phyloP scores from a whole-genome alignment of 2,797 vertebrate genomes.

The Threskiornis aethiopicus region DNA sequence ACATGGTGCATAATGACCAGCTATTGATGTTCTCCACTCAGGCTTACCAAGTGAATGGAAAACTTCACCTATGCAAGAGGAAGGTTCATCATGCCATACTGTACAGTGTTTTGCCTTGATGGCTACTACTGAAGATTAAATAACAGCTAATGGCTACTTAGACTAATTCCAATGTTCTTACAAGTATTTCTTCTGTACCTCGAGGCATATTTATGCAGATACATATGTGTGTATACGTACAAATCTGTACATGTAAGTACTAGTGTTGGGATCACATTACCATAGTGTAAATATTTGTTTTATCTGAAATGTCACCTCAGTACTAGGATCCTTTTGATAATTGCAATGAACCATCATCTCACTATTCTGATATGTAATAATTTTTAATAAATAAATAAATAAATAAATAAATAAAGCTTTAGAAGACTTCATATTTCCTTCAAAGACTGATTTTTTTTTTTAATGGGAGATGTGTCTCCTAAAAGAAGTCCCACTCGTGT shows the following conservation, averaged over 20 bases:
- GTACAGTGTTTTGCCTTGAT: slow-evolving; percentile 27
- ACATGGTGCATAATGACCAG: slow-evolving; percentile 69
- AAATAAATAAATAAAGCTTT: slow-evolving; percentile 17
- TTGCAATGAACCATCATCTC: neutral
- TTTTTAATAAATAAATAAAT: slow-evolving; percentile 46
- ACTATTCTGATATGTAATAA: neutral
- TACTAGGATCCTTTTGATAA: slow-evolving; percentile 12
- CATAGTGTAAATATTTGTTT: neutral
- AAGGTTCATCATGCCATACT: slow-evolving; percentile 10
- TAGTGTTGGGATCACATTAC: neutral
- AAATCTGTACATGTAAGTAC: neutral
- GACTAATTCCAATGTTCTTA: slow-evolving; percentile 30
- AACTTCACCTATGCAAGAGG: slow-evolving; percentile 33
- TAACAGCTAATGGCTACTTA: slow-evolving; percentile 35
- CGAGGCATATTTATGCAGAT: neutral
- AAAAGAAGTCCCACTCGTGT: neutral
- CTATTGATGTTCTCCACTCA: slow-evolving; percentile 62
- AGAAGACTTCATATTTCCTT: slow-evolving; percentile 13
- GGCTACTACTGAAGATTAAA: slow-evolving; percentile 41
- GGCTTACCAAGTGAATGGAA: slow-evolving; percentile 56
- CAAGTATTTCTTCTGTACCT: slow-evolving; percentile 7
- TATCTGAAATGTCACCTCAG: neutral
- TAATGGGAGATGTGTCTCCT: neutral
- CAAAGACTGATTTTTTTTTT: neutral
- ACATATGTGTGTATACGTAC: neutral